Evolutionary conservation across 2,113 vertebrate genomes (phyloP).

Genomic region (Triplophysa siluroides): DNA sequence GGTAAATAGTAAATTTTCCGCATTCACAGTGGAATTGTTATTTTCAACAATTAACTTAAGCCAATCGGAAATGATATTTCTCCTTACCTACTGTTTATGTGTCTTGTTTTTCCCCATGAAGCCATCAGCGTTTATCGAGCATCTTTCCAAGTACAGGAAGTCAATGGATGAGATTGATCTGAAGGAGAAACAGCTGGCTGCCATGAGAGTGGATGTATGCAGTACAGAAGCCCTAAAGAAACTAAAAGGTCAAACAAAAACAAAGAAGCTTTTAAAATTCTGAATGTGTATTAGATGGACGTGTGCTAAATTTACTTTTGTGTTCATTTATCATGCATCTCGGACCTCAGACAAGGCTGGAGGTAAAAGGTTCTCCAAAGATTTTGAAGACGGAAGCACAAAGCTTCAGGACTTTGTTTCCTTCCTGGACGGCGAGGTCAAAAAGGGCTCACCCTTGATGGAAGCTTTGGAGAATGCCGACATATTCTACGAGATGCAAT

Average conservation of each 20-base stretch:
- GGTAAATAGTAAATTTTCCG: constrained; percentile 66
- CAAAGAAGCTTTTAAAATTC: neutral
- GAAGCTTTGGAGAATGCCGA: constrained; percentile 89
- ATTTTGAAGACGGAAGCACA: constrained; percentile 93
- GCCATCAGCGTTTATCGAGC: constrained; percentile 89
- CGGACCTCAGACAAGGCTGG: constrained; percentile 87
- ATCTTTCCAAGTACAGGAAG: constrained; percentile 81
- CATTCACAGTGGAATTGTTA: neutral
- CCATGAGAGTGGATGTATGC: constrained; percentile 93
- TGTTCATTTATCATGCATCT: neutral
- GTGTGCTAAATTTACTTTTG: neutral
- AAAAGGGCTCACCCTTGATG: constrained; percentile 77
- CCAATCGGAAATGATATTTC: neutral
- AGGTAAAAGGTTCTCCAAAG: constrained; percentile 94
- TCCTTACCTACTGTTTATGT: neutral
- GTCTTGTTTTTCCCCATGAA: constrained; percentile 59
- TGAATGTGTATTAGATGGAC: neutral
- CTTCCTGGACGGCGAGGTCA: constrained; percentile 85
- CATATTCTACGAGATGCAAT: constrained; percentile 96
- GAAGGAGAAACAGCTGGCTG: constrained; percentile 92
- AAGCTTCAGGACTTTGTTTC: constrained; percentile 93
- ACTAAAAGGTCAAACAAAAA: constrained; percentile 83
- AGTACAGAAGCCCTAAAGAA: constrained; percentile 90
- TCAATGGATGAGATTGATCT: constrained; percentile 89
- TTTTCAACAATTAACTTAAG: neutral